Evolutionary conservation across 2,113 vertebrate genomes (phyloP).

Genomic region (Alectura lathami): DNA sequence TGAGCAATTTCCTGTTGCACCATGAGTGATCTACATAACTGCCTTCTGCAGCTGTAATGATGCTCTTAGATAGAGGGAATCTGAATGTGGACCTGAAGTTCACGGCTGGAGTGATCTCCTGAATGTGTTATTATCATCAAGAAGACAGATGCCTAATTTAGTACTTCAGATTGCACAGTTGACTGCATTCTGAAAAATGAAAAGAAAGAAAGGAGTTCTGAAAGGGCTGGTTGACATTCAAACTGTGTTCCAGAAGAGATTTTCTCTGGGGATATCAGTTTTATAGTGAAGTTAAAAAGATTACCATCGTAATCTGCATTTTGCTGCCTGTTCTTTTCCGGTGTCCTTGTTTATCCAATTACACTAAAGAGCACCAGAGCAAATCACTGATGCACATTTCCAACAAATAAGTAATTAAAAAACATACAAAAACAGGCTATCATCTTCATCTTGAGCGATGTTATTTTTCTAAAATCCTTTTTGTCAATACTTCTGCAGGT

Average conservation of each 20-base stretch:
- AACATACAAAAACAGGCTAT: neutral
- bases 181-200: neutral
- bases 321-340: neutral
- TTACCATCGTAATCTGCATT: neutral
- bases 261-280: neutral
- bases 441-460: neutral
- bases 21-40: neutral
- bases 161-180: neutral
- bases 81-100: neutral
- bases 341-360: neutral
- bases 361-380: neutral
- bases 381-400: neutral
- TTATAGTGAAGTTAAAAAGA: neutral
- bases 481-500: neutral
- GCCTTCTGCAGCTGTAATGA: neutral
- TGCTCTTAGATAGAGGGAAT: neutral
- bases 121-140: neutral
- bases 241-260: neutral
- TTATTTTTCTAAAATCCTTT: neutral
- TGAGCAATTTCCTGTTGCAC: constrained; percentile 36
- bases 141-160: neutral
- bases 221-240: neutral
- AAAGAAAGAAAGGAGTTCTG: neutral
- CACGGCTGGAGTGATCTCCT: neutral
- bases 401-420: neutral